Conservation (phyloP, 2,113 vertebrate species). For the Guaruba guarouba region DNA sequence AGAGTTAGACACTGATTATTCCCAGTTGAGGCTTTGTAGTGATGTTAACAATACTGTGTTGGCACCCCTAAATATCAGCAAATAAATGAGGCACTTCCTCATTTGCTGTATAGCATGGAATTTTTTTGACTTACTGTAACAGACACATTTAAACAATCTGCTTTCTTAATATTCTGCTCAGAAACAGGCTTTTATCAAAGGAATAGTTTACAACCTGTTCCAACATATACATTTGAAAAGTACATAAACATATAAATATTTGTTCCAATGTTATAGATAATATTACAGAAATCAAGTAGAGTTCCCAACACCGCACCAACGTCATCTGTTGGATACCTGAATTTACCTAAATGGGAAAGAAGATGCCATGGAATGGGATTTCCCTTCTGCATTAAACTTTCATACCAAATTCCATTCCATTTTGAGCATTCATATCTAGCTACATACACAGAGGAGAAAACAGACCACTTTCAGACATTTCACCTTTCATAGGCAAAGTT, state of each 20-base stretch:
- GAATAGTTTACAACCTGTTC: neutral
- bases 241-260: neutral
- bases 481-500: neutral
- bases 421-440: neutral
- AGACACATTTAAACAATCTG: neutral
- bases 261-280: neutral
- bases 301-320: neutral
- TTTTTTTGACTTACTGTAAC: neutral
- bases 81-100: neutral
- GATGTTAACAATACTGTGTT: neutral
- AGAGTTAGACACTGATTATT: neutral
- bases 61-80: neutral
- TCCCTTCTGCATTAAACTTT: neutral
- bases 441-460: no score
- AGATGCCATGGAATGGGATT: neutral
- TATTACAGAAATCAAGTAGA: neutral
- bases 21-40: neutral
- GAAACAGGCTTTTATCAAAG: neutral
- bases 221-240: neutral
- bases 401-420: neutral
- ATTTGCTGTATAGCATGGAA: neutral
- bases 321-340: accelerated
- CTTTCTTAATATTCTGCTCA: neutral
- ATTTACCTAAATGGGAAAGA: neutral
- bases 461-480: neutral